Percentiles rank a stretch among this genome's conserved stretches.
These are phyloP conservation scores for Papio anubis DNA, from an alignment of 2,113 vertebrate species.

Conservation along the genomic window DNA sequence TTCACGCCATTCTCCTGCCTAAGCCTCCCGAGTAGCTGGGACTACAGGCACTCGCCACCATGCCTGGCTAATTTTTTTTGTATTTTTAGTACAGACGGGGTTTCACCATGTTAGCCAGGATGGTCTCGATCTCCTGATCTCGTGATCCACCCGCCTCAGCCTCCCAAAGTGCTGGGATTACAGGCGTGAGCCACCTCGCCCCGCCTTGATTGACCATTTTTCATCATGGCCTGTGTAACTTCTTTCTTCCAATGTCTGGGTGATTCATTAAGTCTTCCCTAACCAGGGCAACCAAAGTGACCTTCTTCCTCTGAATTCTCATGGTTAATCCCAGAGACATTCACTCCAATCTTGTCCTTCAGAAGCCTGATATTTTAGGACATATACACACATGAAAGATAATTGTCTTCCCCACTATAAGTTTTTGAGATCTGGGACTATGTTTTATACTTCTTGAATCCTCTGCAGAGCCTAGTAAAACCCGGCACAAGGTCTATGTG, in stretches of 20 bases:
- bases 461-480: neutral
- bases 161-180: too few relatives aligned
- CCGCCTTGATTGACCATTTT: neutral
- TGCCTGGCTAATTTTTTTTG: too few relatives aligned
- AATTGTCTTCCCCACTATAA: neutral
- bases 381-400: neutral
- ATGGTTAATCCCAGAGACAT: neutral
- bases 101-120: too few relatives aligned
- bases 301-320: conserved; percentile 18
- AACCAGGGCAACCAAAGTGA: neutral
- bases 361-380: neutral
- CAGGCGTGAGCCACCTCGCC: too few relatives aligned
- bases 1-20: too few relatives aligned
- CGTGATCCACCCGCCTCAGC: too few relatives aligned
- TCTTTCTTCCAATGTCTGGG: neutral
- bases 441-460: neutral
- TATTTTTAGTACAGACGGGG: too few relatives aligned
- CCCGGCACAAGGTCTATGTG: neutral
- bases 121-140: too few relatives aligned
- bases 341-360: neutral
- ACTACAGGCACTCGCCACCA: too few relatives aligned
- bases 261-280: conserved; percentile 16
- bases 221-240: neutral
- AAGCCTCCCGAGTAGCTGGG: too few relatives aligned
- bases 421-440: neutral